Evolutionary conservation across 2,797 vertebrate species (phyloP), one percentile per base, ranked within the genome.

Genomic region (Manis javanica): DNA sequence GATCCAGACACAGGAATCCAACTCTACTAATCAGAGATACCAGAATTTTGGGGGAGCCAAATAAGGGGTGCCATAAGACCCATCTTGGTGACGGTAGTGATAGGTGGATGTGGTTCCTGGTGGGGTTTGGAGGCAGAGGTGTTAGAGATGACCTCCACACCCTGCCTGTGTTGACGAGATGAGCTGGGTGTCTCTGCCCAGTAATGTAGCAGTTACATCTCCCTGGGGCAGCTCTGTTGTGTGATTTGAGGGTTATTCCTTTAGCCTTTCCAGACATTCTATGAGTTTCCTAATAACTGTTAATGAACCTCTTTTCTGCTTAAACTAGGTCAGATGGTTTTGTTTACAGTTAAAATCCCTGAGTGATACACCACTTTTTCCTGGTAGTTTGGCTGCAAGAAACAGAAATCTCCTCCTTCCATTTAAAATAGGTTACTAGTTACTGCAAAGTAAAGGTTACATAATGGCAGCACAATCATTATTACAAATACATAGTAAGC

Each of bases 261-360:
- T 83, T 87, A 64, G 31, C 39, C 75, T 37, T 69, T 8, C 18
- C 5, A n/a, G 72, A 5, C 14, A 75, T 53, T 96, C 57, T 90
- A 34, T 84, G 71, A 72, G 34, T 94, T 92, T 94, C 55, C 69
- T 87, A 85, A 83, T 61, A 90, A n/a, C 37, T 39, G 84, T 93
- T 72, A 74, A 90, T 77, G 87, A 88, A 68, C 68, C 71, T 88
- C 63, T 85, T 75, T 93, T 78, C 68, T 81, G 49, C 55, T 71
- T 82, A 79, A 88, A 88, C 16, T 63, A 57, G 63, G 66, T 88
- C 55, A 94, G 57, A 55, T 72, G 51, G 42, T 93, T 94, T 89
- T 87, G 78, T 93, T 94, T 74, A 23, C 19, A 74, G 42, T 51
- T 74, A 78, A 61, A 94, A 86, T 63, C 57, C 69, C 26, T 88